phyloP scores from a whole-genome alignment of 2,113 vertebrate genomes.

The Saguinus imperator region DNA sequence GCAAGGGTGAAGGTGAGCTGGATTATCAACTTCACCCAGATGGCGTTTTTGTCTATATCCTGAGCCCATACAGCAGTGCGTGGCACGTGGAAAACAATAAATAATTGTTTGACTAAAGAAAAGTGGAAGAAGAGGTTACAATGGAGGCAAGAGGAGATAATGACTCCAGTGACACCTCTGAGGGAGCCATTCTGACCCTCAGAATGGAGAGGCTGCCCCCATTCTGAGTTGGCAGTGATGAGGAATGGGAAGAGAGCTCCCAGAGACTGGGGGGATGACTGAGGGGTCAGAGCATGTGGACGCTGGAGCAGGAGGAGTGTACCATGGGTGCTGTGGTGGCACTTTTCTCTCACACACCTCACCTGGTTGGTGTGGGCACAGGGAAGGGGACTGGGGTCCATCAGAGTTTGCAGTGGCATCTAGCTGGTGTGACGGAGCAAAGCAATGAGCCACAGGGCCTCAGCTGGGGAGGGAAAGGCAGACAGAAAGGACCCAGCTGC shows the following conservation, averaged over 20 bases:
- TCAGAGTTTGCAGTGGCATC: neutral
- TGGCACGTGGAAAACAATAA: neutral
- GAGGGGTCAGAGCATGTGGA: neutral
- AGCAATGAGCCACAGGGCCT: neutral
- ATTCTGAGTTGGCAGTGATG: neutral
- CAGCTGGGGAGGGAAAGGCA: neutral
- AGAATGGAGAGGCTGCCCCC: neutral
- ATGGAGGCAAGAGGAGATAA: neutral
- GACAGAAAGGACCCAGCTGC: neutral
- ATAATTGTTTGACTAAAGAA: neutral
- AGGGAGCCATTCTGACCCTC: neutral
- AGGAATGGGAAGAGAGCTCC: no score
- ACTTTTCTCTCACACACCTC: neutral
- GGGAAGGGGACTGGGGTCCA: neutral
- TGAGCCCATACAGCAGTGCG: neutral
- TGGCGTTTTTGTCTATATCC: neutral
- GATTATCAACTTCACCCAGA: neutral
- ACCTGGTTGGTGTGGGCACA: neutral
- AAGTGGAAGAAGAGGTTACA: neutral
- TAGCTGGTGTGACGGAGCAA: neutral
- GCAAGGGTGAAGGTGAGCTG: no score
- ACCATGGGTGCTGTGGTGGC: accelerated
- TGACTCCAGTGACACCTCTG: accelerated
- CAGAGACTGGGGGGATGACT: neutral
- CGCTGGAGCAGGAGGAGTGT: accelerated